Base-by-base conservation (phyloP, 2,888 invertebrate species). In the Tholera decimalis region DNA sequence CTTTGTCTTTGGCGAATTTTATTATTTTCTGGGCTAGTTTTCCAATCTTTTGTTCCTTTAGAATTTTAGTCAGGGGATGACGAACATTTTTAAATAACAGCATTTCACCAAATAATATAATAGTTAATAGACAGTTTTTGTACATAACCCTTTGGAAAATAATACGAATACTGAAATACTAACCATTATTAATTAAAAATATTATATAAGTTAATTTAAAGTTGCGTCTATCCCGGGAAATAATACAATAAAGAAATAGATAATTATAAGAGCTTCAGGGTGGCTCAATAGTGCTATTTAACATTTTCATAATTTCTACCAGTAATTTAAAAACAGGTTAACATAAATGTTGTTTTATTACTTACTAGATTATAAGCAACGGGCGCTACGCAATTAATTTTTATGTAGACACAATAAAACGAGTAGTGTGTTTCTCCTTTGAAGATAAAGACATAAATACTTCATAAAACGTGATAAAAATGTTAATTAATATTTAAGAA, bases 401-500 rank as follows among this genome's bases (percentile, higher is more conserved):
- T 69, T 58, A 77, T 76, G 63, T 68, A 56, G 54, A 47, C 62
- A 71, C 58, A 79, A 66, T 79, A 56, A 73, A 74, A 74, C 39
- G 59, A 59, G 49, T 60, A 53, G 44, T 58, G 44, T 58, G 51
- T 57, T 55, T 50, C 55, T 60, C 39, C 69, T 79, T 81, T 75
- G 73, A 82, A 70, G 67, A 64, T 59, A 70, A 63, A 72, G 41
- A 43, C 51, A 75, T 75, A 66, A 75, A 80, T 71, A 81, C 59
- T 51, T 76, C 83, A 76, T 75, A 82, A 73, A 77, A 75, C 51
- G 62, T 71, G 62, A 80, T 75, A 73, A 82, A 80, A 73, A 69
- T 65, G 63, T 64, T 72, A 75, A 76, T 66, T 78, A 76, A 80
- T 71, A 82, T 81, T 82, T 69, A 75, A 77, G 70, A 64, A 75